Conservation (phyloP, 2,113 vertebrate species). For the Monopterus albus region DNA sequence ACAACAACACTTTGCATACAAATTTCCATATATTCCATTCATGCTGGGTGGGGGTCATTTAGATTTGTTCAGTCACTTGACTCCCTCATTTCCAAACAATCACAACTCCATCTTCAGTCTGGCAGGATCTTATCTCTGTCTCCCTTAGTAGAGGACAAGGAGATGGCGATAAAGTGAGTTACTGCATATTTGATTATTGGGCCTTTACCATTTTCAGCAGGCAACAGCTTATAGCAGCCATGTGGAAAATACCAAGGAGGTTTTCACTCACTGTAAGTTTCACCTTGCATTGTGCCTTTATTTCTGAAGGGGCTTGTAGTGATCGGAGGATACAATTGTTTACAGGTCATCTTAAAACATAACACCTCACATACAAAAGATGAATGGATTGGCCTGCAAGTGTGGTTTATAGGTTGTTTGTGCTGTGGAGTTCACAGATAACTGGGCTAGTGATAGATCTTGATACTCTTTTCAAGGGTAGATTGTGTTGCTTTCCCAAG, state of each 20-base stretch:
- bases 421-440: conserved; percentile 29
- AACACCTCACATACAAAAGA: not conserved
- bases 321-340: conserved; percentile 3
- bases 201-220: conserved; percentile 67
- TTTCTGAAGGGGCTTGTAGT: conserved; percentile 8
- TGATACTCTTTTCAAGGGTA: conserved; percentile 93
- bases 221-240: conserved; percentile 64
- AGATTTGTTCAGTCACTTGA: conserved; percentile 76
- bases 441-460: conserved; percentile 82
- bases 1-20: conserved; percentile 81
- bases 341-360: not conserved
- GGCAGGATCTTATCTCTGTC: conserved; percentile 67
- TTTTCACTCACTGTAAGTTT: conserved; percentile 74
- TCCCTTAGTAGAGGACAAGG: conserved; percentile 67
- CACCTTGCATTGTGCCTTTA: conserved; percentile 27
- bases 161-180: conserved; percentile 87
- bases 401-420: conserved; percentile 3
- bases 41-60: conserved; percentile 61
- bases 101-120: conserved; percentile 70
- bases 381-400: not conserved
- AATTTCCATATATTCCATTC: conserved; percentile 85
- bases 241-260: conserved; percentile 73
- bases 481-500: conserved; percentile 93
- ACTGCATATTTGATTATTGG: conserved; percentile 69
- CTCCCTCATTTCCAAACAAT: conserved; percentile 71